phyloP scores from a whole-genome alignment of 1,140 invertebrate genomes.

The Aphaenogaster ashmeadi region DNA sequence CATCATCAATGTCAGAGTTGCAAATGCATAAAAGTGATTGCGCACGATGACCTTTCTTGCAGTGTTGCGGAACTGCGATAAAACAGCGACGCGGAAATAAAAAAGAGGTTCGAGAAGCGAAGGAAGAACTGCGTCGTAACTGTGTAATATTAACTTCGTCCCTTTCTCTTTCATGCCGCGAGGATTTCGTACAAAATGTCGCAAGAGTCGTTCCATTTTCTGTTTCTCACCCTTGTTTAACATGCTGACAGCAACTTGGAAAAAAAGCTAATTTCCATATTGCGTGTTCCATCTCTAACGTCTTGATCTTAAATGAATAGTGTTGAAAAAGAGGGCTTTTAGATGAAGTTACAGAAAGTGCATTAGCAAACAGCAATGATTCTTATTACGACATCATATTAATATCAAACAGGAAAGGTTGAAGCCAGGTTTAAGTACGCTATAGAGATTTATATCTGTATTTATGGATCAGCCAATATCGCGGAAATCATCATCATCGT shows the following conservation, averaged over 20 bases:
- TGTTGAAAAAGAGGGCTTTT: background rate
- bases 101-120: background rate
- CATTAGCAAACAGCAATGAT: background rate
- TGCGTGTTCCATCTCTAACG: background rate
- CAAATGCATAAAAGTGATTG: constrained; percentile 67
- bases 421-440: background rate
- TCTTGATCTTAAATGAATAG: background rate
- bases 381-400: background rate
- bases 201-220: background rate
- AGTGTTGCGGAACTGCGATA: constrained; percentile 43
- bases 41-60: constrained; percentile 60
- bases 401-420: background rate
- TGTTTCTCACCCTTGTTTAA: constrained; percentile 20
- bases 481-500: constrained; percentile 16
- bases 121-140: constrained; percentile 48
- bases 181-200: constrained; percentile 40
- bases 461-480: constrained; percentile 1
- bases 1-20: constrained; percentile 71
- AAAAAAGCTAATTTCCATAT: constrained; percentile 38
- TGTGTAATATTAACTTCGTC: constrained; percentile 25
- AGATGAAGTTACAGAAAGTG: background rate
- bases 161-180: constrained; percentile 36
- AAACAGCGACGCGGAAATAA: constrained; percentile 57
- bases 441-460: background rate
- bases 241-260: background rate